Evolutionary conservation across 2,888 invertebrate genomes (phyloP), one percentile per base, ranked within the genome.

Genomic region (Salpingus planirostris): DNA sequence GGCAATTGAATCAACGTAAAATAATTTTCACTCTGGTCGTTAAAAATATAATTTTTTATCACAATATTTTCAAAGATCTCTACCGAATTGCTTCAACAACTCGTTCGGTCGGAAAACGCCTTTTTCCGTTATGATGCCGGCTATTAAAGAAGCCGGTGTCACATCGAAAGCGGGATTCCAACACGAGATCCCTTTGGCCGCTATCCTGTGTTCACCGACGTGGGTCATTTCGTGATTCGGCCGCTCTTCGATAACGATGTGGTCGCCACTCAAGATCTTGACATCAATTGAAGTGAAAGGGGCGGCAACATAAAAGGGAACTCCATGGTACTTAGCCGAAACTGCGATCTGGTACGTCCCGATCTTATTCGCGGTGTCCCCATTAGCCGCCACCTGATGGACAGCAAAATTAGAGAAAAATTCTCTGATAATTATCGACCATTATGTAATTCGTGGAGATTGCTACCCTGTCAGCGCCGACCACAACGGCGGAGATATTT

Each of bases 91-190:
- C 18, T 49, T 38, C 33, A 44, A 45, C 24, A 75, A 52, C 36
- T 71, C 65, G 12, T 58, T 60, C 3, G 90, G 86, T 41, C 67
- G 61, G 54, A 80, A 91, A 2, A 92, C 85, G 10, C 96, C 97
- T 47, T 74, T 76, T 64, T 97, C 96, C 6, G 97, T 98, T 18
- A 98, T 86, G 42, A 97, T 90, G 11, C 82, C 93, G 34, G 88
- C 85, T 43, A 98, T 96, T 15, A 98, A 72, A 11, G 73, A 68
- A 1, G 90, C 89, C 13, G 97, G 97, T 2, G 98, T 97, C 1
- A 98, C 87, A 66, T 98, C 98, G 64, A 98, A 98, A 0, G 96
- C 89, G 29, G 97, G 97, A 71, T 98, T 97, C 96, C 96, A 98
- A 60, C 91, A 93, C 31, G 74, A 72, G 31, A 95, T 90, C 31